Conservation (phyloP, 2,113 vertebrate species). For the Taxidea taxus region DNA sequence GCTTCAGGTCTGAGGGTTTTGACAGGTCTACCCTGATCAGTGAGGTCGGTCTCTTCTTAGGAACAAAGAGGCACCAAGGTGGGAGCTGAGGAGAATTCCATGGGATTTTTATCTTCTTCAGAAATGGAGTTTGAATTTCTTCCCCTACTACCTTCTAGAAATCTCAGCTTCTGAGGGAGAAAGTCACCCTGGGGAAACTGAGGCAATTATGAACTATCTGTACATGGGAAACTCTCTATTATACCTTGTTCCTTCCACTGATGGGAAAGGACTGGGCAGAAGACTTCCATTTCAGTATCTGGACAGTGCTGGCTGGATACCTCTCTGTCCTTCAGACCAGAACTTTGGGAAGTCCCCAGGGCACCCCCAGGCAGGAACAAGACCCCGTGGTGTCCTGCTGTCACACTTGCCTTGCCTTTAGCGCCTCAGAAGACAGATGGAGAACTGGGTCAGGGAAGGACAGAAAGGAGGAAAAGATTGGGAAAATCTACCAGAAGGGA, state of each 20-base stretch:
- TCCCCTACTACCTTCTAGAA: neutral
- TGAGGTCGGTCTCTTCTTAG: neutral
- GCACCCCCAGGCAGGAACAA: neutral
- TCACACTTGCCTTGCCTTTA: slow-evolving; percentile 16
- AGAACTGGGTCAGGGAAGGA: slow-evolving; percentile 52
- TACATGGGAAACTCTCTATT: neutral
- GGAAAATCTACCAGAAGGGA: neutral
- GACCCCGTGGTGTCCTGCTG: neutral
- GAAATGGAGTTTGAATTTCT: neutral
- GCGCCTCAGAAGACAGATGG: slow-evolving; percentile 52
- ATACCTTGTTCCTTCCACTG: neutral
- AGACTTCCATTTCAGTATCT: neutral
- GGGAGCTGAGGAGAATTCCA: neutral
- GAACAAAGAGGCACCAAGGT: neutral
- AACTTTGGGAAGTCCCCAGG: neutral
- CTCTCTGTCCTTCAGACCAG: neutral
- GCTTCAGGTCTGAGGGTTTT: neutral
- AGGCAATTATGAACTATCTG: neutral
- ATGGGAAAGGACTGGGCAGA: neutral
- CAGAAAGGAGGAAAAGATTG: neutral
- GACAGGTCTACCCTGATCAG: neutral
- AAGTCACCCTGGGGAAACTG: neutral
- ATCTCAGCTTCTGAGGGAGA: neutral
- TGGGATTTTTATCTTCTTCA: neutral
- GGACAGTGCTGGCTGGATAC: neutral